Evolutionary conservation across 2,113 vertebrate genomes (phyloP), one percentile per base, ranked within the genome.

Genomic region (Crotalus viridis): DNA sequence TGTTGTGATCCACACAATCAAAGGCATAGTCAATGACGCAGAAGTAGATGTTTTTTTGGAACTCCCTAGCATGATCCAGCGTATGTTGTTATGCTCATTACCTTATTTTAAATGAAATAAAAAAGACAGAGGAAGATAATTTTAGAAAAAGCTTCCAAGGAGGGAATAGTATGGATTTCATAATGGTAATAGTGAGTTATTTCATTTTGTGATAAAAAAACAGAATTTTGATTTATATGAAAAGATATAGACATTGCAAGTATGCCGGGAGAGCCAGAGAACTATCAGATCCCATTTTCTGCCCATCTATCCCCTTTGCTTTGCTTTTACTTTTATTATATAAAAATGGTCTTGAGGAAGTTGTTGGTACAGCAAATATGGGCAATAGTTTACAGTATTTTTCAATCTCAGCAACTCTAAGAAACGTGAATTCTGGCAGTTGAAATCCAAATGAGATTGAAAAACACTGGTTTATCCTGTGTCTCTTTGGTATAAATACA

Each of bases 401-500:
- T 39, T 81, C 69, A 81, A 81, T 39, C 15, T 81, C 69, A 39
- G 64, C 69, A 81, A 81, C n/a, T 81, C 39, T 81, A 39, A 81
- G 33, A 33, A 81, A 39, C 0, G 17, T 33, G 17, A 74, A 81
- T 81, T 39, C 33, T 21, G 17, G 69, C 69, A 39, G 17, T 81
- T 81, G 33, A 19, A 81, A 39, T 39, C n/a, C 33, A 81, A 81
- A 81, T 19, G 81, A n/a, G 5, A 15, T n/a, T 52, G 46, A 61
- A 89, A 81, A 61, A 86, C 28, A n/a, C 22, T 21, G 21, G 9
- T 89, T 94, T 89, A n/a, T 56, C 61, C 92, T 94, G 90, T 28
- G 24, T 94, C 46, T 95, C n/a, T 95, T 90, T 93, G 90, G 52
- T 87, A 61, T 90, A 96, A 94, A 95, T 57, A 93, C 61, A 95